These are phyloP conservation scores for Tricholauxania praeusta DNA, from an alignment of 2,888 invertebrate genomes.

Conservation along the genomic window DNA sequence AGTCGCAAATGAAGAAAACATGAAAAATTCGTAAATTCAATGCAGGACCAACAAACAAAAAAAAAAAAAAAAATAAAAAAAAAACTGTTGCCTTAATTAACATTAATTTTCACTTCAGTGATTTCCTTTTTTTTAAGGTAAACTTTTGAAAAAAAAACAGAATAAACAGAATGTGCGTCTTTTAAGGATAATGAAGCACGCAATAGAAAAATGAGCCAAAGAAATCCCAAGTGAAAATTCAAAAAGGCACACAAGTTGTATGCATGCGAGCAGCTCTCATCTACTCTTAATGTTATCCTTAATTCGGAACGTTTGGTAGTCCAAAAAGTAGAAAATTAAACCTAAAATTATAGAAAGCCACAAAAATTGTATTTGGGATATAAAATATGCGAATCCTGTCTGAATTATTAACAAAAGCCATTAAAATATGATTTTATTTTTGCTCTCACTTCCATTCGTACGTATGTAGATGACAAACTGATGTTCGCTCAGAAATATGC, in stretches of 20 bases:
- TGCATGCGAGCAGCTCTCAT: too few species aligned
- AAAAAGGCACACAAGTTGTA: conserved; percentile 22
- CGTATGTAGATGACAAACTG: neutral
- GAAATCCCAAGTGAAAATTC: conserved; percentile 23
- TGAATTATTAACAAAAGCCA: too few species aligned
- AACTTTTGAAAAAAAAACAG: conserved; percentile 41
- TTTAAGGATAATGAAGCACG: conserved; percentile 37
- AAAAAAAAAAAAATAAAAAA: conserved; percentile 28
- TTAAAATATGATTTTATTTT: too few species aligned
- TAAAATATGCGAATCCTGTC: too few species aligned
- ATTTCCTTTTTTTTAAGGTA: conserved; percentile 42
- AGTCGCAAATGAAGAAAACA: conserved; percentile 25
- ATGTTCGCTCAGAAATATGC: conserved; percentile 13
- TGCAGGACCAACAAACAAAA: conserved; percentile 1
- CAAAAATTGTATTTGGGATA: too few species aligned
- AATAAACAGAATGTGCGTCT: conserved; percentile 20
- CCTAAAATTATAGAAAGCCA: neutral
- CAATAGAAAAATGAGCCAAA: conserved; percentile 13
- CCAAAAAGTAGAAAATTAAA: neutral
- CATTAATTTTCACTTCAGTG: conserved; percentile 63
- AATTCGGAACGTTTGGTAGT: too few species aligned
- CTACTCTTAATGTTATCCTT: neutral
- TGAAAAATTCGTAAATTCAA: conserved; percentile 36
- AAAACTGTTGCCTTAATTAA: conserved; percentile 56
- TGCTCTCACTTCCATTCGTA: neutral